Evolutionary conservation across 2,113 vertebrate species (phyloP), one percentile per base, ranked within the genome.

Genomic region (Protobothrops mucrosquamatus): DNA sequence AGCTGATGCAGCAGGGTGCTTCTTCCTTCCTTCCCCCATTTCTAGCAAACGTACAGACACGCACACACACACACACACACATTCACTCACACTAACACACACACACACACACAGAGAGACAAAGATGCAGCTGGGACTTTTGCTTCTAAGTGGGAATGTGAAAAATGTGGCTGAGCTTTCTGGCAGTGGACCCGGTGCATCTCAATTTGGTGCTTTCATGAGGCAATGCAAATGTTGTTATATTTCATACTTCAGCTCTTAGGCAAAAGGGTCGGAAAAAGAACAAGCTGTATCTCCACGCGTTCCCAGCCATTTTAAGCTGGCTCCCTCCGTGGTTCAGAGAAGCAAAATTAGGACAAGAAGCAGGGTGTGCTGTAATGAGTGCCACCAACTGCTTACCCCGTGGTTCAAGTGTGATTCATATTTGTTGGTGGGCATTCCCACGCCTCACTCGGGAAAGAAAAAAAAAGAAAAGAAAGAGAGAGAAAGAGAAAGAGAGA

Each of bases 111-210:
- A 43, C 74, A 85, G 2, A 43, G 34, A 85, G 20, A 22, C 54
- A 39, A n/a, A 89, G 20, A 54, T 52, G 14, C 52, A 22, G 55
- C 39, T 91, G 90, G 12, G 92, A 46, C 91, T 94, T 94, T 29
- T 43, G 48, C 2, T 0, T 46, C 89, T 93, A 93, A 89, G 95
- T 4, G 88, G 89, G 95, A 95, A 92, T 48, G 93, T 92, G 95
- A 96, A 94, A 96, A 96, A 96, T 93, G 94, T 92, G 95, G 85
- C 5, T 11, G 54, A 86, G 90, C 69, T 95, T 92, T n/a, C 95
- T 92, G 89, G 91, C 89, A 51, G 92, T 57, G 89, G 92, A 91
- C 90, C 52, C 92, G 91, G 90, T 87, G 89, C 95, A 95, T 95
- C 96, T 95, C 95, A 95, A 89, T 93, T 93, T 56, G 92, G 86